Evolutionary conservation across 37 sponge, comb jelly and placozoan species (phyloP), one percentile per base, ranked within the genome.

Genomic region (Theonella swinhoei): DNA sequence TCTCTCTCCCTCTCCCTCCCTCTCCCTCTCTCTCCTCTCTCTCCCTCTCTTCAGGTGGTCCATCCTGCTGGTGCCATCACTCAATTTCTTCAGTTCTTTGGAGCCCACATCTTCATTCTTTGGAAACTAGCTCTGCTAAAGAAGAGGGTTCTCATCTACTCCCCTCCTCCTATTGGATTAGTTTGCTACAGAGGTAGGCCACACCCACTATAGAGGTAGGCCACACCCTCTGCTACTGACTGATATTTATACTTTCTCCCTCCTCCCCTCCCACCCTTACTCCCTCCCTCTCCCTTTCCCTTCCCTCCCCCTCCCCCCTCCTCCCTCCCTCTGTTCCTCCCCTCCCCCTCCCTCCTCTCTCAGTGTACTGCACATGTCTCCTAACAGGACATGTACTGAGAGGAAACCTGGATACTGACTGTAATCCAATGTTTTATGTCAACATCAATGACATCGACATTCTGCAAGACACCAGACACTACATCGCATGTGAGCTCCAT

Each of bases 121-220:
- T 99, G 99, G 99, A 95, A 89, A 76, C 74, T 91, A 35, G 80
- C 94, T 7, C 72, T 99, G 33, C 87, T 99, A 25, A 85, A 91
- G 76, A 95, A 95, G 78, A 78, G 94, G 30, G 80, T 99, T 25
- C 68, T 99, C 19, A 78, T 97, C 64, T 92, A 81, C 78, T 92
- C 93, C 17, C 91, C 96, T 0, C 99, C 99, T 39, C 99, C 99
- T 17, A 84, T 96, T 71, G 98, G 96, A 25, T 42, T 68, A 2
- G 67, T 82, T 3, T 96, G 96, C 68, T 67, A 90, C 39, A 77
- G 81, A 88, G 96, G 96, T 94, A 35, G 64, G 80, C 14, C 30
- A 7, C 30, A 23, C 66, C n/a, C 19, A 19, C 19, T 19, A 58
- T 19, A 58, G 60, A 58, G 60, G 39, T 79, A 23, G 9, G n/a